phyloP scores from a whole-genome alignment of 1,140 invertebrate species.

The Bombus breviceps region DNA sequence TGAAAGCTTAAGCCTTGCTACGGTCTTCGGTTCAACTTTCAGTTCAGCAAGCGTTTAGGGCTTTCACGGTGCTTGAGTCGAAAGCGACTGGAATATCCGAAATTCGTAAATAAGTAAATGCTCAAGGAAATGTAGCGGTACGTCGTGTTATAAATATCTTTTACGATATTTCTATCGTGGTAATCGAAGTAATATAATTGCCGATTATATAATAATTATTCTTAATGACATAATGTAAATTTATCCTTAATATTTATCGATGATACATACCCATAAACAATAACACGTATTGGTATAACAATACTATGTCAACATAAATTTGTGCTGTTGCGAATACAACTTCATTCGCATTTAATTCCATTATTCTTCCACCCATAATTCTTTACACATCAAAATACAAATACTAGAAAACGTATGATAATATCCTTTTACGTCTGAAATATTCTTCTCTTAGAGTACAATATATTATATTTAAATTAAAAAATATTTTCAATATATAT shows the following conservation, averaged over 20 bases:
- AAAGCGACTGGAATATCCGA: too few relatives aligned
- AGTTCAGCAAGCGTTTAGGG: too few relatives aligned
- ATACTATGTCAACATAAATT: constrained; percentile 86
- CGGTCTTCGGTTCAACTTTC: too few relatives aligned
- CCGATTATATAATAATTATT: not conserved
- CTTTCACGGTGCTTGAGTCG: too few relatives aligned
- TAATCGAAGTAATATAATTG: too few relatives aligned
- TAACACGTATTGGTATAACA: constrained; percentile 86
- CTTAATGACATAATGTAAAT: too few relatives aligned
- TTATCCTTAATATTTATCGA: not conserved
- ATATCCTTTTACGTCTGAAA: not conserved
- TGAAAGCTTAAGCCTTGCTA: too few relatives aligned
- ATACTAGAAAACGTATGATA: constrained; percentile 79
- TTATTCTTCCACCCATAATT: constrained; percentile 86
- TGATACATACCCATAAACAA: constrained; percentile 59
- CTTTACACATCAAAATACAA: constrained; percentile 87
- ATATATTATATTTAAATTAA: not conserved
- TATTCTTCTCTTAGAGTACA: not conserved
- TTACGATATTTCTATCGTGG: too few relatives aligned
- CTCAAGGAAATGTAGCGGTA: too few relatives aligned
- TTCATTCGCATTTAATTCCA: constrained; percentile 86
- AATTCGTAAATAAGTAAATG: too few relatives aligned
- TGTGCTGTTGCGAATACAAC: constrained; percentile 85
- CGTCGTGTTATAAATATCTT: too few relatives aligned
- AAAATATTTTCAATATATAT: not conserved